Evolutionary conservation across 2,888 invertebrate species (phyloP), one percentile per base, ranked within the genome.

Genomic region (Agrilus biguttatus): DNA sequence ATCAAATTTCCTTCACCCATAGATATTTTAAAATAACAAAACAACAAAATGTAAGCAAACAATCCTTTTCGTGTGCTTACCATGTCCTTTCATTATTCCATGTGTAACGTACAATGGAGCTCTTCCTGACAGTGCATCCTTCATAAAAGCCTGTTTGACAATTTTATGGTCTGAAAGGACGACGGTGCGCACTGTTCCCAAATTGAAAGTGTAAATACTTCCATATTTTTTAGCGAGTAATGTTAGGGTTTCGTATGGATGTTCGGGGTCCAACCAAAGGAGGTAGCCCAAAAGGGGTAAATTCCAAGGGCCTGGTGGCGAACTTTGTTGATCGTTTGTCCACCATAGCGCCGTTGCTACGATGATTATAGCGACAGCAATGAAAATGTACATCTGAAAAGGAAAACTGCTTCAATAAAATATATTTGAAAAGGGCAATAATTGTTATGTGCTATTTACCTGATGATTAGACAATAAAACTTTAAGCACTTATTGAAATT

Each of bases 51-150:
- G 17, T 3, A 17, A 21, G 5, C 21, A 3, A 21, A 21, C 21
- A 5, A 21, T 2, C 21, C 21, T 5, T 5, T 21, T 21, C 7
- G 6, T 7, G 2, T 33, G 65, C 77, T 76, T 65, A 89, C 91
- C 91, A 60, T 83, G 80, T 51, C 90, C 89, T 46, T 82, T 72
- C 83, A 90, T 86, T 46, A 90, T 83, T 32, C 88, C 89, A 58
- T 88, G 87, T 0, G 89, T 88, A 38, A 90, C 64, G 60, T 78
- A 86, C 2, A 91, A 71, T 2, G 89, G 88, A 0, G 90, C 88
- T 48, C 86, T 70, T 12, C 85, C 88, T 3, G 81, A 71, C 50
- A 85, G 79, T 4, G 65, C 73, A 34, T 85, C 83, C 59, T 78
- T 80, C 0, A 78, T 72, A 42, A 91, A 76, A 4, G 82, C 77